These are phyloP conservation scores for Galaxias olidus DNA, from an alignment of 2,797 vertebrate species.

Conservation along the genomic window DNA sequence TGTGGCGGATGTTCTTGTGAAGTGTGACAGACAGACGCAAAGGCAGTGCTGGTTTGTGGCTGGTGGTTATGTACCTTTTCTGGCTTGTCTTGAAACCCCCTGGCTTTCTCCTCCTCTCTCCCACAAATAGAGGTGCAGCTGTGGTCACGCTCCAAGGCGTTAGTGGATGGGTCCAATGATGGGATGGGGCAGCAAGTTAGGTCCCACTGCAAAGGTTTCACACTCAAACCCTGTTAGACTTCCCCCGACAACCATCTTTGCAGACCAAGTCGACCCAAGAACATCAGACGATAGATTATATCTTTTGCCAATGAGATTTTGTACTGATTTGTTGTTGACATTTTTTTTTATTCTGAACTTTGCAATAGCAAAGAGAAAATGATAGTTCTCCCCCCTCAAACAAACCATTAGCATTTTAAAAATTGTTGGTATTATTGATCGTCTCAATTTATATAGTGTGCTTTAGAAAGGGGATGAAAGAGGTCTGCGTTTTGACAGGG, in stretches of 20 bases:
- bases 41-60: constrained; percentile 43
- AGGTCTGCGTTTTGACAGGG: no score
- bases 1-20: constrained; percentile 26
- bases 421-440: constrained; percentile 16
- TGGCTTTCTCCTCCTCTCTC: constrained; percentile 24
- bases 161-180: constrained; percentile 65
- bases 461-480: no score
- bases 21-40: constrained; percentile 50
- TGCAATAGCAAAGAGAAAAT: no score
- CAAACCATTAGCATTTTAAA: constrained; percentile 6
- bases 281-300: constrained; percentile 1
- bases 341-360: constrained; percentile 2
- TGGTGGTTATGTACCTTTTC: constrained; percentile 28
- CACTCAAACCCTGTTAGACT: constrained; percentile 25
- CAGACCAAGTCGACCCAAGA: constrained; percentile 9
- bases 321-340: constrained; percentile 6
- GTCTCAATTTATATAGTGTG: no score
- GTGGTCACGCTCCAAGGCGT: constrained; percentile 46
- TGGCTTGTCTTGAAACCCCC: constrained; percentile 40
- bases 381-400: no score
- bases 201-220: constrained; percentile 29
- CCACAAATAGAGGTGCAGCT: constrained; percentile 39
- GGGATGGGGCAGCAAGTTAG: constrained; percentile 34
- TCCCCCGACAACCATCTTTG: constrained; percentile 23
- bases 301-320: constrained; percentile 13